Evolutionary conservation across 2,888 invertebrate genomes (phyloP), one percentile per base, ranked within the genome.

Genomic region (Agrenia bidenticulata): DNA sequence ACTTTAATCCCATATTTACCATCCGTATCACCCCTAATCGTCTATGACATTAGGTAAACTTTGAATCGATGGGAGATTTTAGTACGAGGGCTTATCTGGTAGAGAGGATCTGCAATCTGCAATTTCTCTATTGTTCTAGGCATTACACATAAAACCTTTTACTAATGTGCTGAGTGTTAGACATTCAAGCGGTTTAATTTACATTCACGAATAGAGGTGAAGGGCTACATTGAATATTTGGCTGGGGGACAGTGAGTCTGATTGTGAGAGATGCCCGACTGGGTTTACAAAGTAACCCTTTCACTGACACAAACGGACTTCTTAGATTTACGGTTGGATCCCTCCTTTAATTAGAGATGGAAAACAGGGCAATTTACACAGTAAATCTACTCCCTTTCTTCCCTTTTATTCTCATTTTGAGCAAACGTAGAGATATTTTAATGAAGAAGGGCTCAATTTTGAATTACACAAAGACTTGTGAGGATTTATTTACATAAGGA

Each of bases 201-300:
- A 32, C 32, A 32, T 32, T 7, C 5, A 32, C 32, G n/a, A n/a
- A n/a, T n/a, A 32, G 15, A 45, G 19, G 45, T 39, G 39, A 11
- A 11, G 39, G 39, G 39, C 15, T 9, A 15, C 39, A 15, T 9
- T 39, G 51, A 53, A 42, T 60, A 60, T 56, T 32, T 32, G 32
- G 50, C 56, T 26, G 27, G 55, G 55, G 21, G 50, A 27, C 50
- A 59, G 60, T 59, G 58, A 56, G 59, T 58, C 54, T 60, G 66
- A 63, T 55, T 59, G 60, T 39, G 56, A 63, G 67, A 58, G 50
- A 60, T 17, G 17, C 54, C 19, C 27, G 24, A 60, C 49, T 49
- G 23, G 13, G 21, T 51, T 51, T 45, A 45, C 45, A 45, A 45
- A 45, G 45, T 45, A 45, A 45, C 15, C 32, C 32, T 32, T 45